Evolutionary conservation across 2,797 vertebrate genomes (phyloP), one percentile per base, ranked within the genome.

Genomic region (Channallabes apus): DNA sequence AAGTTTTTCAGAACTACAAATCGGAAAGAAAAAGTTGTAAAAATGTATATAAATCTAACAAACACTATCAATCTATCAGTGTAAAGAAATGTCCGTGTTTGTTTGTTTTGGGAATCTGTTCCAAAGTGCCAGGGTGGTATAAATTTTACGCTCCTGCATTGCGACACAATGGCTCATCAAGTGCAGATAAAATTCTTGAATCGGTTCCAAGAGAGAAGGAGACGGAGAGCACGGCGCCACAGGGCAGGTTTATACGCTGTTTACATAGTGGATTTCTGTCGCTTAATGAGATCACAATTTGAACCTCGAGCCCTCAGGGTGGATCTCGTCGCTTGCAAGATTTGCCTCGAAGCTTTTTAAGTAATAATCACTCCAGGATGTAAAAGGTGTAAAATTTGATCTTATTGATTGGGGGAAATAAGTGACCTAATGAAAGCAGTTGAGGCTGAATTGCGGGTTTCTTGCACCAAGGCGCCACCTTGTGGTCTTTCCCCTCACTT

Each of bases 91-190:
- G 38, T 4, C 77, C 11, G 46, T 35, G 46, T 35, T 56, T 65
- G 3, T 80, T 62, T 72, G 38, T 38, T 54, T 62, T 27, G 68
- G n/a, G 22, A n/a, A 54, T 73, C 20, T 61, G 17, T 73, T 71
- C 46, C 27, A 14, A 32, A 71, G 75, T 83, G 41, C 29, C 59
- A 75, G 67, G 41, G 65, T 22, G 24, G 6, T 27, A 61, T 22
- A 77, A 65, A 84, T 77, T 54, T 41, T 67, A 65, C 51, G 46
- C 27, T 59, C 22, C 93, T 93, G 93, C 92, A 93, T 91, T 94
- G 93, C 93, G 91, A 94, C 93, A 94, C 93, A 90, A 89, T 89
- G 83, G 72, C 85, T 90, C 89, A 86, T 88, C 86, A 86, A 88
- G 86, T 79, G 67, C 90, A 91, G 89, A 91, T 88, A 85, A 85